phyloP scores from a whole-genome alignment of 2,888 invertebrate genomes.

The Drosophila helvetica region DNA sequence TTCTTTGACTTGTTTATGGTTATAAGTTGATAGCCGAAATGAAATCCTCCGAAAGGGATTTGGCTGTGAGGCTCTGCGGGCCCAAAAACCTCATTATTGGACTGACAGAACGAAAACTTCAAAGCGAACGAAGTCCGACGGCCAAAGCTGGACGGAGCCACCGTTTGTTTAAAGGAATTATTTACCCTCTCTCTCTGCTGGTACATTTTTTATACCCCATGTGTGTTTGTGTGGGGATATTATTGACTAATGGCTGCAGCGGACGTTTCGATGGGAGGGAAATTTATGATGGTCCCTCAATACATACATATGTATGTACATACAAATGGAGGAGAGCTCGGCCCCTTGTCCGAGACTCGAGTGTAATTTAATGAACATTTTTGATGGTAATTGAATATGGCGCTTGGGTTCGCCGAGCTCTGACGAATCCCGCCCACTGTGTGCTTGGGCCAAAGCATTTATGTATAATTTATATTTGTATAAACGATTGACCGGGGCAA shows the following conservation, averaged over 20 bases:
- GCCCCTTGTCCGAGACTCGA: background rate
- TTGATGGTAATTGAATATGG: constrained; percentile 46
- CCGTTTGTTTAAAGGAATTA: constrained; percentile 44
- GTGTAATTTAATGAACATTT: constrained; percentile 42
- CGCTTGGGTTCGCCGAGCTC: constrained; percentile 9
- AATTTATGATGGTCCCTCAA: constrained; percentile 21
- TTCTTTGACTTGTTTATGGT: constrained; percentile 72
- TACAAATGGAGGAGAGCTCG: no score
- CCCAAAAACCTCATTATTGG: constrained; percentile 43
- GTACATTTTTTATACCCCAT: background rate
- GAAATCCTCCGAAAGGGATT: constrained; percentile 65
- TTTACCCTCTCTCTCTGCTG: background rate
- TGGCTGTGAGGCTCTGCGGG: constrained; percentile 27
- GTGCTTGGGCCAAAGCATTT: constrained; percentile 10
- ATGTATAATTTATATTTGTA: constrained; percentile 26
- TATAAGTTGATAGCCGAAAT: constrained; percentile 75
- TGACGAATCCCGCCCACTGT: constrained; percentile 19
- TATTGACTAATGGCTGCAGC: constrained; percentile 43
- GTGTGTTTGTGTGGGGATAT: constrained; percentile 20
- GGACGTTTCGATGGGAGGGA: constrained; percentile 18
- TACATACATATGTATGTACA: no score
- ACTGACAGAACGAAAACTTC: constrained; percentile 19
- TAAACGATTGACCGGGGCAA: constrained; percentile 26
- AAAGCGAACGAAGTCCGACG: constrained; percentile 44
- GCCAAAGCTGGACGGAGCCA: constrained; percentile 33